Base-by-base conservation (phyloP, 2,797 vertebrate genomes). In the Acrossocheilus fasciatus region DNA sequence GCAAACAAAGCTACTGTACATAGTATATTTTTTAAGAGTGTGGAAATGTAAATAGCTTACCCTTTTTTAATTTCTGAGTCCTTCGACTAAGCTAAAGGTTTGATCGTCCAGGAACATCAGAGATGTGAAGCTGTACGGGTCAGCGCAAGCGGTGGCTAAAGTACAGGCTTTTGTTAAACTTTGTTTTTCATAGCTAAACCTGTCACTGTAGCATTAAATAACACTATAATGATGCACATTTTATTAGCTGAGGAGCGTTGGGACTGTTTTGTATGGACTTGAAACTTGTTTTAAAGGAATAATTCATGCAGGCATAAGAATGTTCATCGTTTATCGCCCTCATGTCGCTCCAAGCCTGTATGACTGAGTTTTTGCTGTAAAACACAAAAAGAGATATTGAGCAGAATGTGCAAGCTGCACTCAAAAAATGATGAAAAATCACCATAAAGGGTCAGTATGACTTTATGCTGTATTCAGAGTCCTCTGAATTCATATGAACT, bases 1-100 rank as follows among this genome's bases (percentile, higher is more conserved):
- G 82, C 87, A 87, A 89, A 86, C 89, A 86, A 88, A 89, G 90
- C 89, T 91, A 91, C 90, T 92, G 90, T 91, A 93, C 81, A 92
- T 92, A 87, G 81, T 88, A 87, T 90, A 91, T 92, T 92, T 92
- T 87, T 73, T 66, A 78, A 89, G 89, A 85, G 86, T 88, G 75
- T 89, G 78, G 88, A 30, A 87, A 82, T 93, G 88, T 90, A 88
- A 89, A 88, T 84, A 87, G 91, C 86, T 70, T 64, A 50, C 81
- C n/a, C 43, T 57, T 70, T 66, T 85, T 81, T 62, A 18, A 30
- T 76, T 91, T 87, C 20, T n/a, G 39, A 72, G 76, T 50, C 36
- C 77, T 90, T 89, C 62, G 64, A 83, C 82, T 90, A 82, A 87
- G 81, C 72, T 91, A 87, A 89, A 89, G 75, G 75, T 76, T 43